These are phyloP conservation scores for Microvelia longipes DNA, from an alignment of 1,140 invertebrate species.

Conservation along the genomic window DNA sequence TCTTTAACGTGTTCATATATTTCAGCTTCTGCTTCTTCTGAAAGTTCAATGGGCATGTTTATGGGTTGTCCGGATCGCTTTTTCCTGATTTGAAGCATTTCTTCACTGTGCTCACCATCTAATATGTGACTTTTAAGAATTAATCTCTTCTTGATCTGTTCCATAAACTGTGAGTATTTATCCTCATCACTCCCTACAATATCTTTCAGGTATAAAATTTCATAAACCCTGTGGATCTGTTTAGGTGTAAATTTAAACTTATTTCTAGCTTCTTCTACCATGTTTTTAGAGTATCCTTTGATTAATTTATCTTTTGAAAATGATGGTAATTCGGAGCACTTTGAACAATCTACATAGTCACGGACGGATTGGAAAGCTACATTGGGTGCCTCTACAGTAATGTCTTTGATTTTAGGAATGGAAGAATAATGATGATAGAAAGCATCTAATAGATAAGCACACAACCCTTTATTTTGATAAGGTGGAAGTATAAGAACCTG, in stretches of 20 bases:
- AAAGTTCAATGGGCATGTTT: neutral
- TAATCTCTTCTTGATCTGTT: neutral
- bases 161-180: neutral
- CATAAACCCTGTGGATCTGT: neutral
- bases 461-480: slow-evolving; percentile 71
- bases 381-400: slow-evolving; percentile 39
- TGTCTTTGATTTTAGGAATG: slow-evolving; percentile 59
- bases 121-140: neutral
- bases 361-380: neutral
- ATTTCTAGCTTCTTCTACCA: neutral
- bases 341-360: neutral
- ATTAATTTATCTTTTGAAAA: neutral
- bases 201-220: neutral
- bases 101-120: neutral
- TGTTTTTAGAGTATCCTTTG: neutral
- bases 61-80: neutral
- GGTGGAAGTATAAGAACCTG: slow-evolving; percentile 82
- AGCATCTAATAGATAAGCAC: slow-evolving; percentile 53
- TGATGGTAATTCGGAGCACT: neutral
- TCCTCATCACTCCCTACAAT: neutral
- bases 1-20: neutral
- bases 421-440: slow-evolving; percentile 62
- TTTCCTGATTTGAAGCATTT: neutral
- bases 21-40: neutral
- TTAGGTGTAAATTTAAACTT: neutral